Percentiles rank a stretch among this genome's conserved stretches.
These are phyloP conservation scores for Ashinkailepas kermadecensis DNA, from an alignment of 2,888 invertebrate species.

Conservation along the genomic window DNA sequence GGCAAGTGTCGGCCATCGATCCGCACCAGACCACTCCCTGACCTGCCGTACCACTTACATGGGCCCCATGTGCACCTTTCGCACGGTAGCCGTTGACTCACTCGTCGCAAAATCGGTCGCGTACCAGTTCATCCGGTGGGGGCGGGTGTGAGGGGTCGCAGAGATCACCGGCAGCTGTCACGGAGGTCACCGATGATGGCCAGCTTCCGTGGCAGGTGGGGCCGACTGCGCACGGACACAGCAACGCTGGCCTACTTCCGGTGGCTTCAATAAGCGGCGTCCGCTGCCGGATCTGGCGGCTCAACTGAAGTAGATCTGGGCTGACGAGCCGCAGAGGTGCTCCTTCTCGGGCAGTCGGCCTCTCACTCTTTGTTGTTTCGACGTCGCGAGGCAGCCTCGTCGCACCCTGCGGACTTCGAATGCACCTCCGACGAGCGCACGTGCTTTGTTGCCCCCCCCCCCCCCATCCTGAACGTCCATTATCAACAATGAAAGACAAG, in stretches of 20 bases:
- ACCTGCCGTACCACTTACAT: too few relatives aligned
- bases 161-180: not conserved
- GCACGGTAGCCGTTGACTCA: not conserved
- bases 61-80: not conserved
- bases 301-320: not conserved
- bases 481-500: too few relatives aligned
- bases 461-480: too few relatives aligned
- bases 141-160: too few relatives aligned
- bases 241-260: not conserved
- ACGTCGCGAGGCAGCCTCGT: too few relatives aligned
- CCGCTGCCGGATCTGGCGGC: not conserved
- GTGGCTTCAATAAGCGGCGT: not conserved
- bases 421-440: too few relatives aligned
- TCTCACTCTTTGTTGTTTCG: too few relatives aligned
- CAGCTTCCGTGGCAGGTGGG: not conserved
- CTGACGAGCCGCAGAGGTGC: not conserved
- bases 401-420: too few relatives aligned
- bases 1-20: too few relatives aligned
- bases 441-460: too few relatives aligned
- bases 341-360: too few relatives aligned
- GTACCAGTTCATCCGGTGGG: not conserved
- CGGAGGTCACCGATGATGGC: not conserved
- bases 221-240: not conserved
- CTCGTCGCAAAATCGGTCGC: not conserved
- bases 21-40: too few relatives aligned